A percentile compares a stretch with the other conserved stretches of the same genome.
Evolutionary conservation across 2,113 vertebrate species (phyloP).

Genomic region (Chaetura pelagica): DNA sequence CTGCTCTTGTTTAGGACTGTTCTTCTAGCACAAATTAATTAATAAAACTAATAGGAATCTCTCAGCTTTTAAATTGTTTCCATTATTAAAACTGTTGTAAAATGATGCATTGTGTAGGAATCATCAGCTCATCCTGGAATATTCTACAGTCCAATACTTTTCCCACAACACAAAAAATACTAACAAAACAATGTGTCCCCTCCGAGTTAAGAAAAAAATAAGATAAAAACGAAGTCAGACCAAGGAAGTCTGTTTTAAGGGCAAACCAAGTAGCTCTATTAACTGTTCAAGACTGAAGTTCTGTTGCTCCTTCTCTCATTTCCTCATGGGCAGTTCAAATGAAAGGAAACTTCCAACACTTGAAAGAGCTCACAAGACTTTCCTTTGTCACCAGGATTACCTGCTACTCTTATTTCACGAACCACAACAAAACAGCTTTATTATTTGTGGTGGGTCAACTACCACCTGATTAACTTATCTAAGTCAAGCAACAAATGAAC

Average conservation of each 20-base stretch:
- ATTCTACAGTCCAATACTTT: neutral
- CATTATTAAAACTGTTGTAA: neutral
- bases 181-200: neutral
- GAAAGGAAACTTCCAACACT: neutral
- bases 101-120: neutral
- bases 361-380: neutral
- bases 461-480: neutral
- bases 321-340: neutral
- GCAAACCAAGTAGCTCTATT: neutral
- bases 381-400: neutral
- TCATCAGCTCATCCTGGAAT: neutral
- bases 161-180: neutral
- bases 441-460: neutral
- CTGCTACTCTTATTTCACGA: neutral
- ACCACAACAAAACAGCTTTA: neutral
- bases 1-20: neutral
- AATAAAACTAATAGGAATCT: neutral
- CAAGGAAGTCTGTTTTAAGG: neutral
- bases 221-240: neutral
- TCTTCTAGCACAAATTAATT: neutral
- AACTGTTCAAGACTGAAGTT: neutral
- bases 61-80: neutral
- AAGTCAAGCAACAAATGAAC: neutral
- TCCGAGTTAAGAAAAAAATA: neutral
- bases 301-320: neutral